Percentiles rank a stretch among this genome's conserved stretches.
phyloP scores from a whole-genome alignment of 2,888 invertebrate species.

The Campoplex capitator region DNA sequence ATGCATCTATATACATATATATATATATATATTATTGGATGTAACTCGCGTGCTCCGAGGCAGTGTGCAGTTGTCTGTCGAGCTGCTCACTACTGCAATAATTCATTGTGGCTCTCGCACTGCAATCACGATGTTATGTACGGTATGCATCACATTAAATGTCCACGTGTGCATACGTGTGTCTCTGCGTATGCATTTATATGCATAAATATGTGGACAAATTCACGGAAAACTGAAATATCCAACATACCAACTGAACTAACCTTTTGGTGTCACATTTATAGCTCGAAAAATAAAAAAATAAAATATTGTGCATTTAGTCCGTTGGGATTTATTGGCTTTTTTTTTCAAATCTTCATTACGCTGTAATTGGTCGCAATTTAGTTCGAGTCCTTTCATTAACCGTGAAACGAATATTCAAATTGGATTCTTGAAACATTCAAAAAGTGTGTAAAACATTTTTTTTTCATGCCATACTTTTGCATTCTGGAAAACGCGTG shows the following conservation, averaged over 20 bases:
- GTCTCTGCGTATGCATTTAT: not conserved
- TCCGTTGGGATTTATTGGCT: not conserved
- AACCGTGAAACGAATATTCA: not conserved
- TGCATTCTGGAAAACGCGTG: not conserved
- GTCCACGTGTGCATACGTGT: not conserved
- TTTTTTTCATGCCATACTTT: not conserved
- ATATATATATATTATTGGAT: constrained; percentile 14
- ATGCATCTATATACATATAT: constrained; percentile 7
- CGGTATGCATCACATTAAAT: constrained; percentile 22
- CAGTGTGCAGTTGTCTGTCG: constrained; percentile 58
- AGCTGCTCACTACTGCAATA: constrained; percentile 58
- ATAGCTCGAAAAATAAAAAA: too few relatives aligned
- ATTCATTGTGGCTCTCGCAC: constrained; percentile 58
- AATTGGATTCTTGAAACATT: not conserved
- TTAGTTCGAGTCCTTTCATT: not conserved
- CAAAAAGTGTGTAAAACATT: not conserved
- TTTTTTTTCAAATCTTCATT: not conserved
- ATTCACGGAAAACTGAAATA: not conserved
- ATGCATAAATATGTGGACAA: not conserved
- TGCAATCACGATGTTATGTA: constrained; percentile 34
- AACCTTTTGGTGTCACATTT: not conserved
- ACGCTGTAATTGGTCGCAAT: not conserved
- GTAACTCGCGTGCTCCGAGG: constrained; percentile 33
- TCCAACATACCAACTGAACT: not conserved
- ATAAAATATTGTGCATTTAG: not conserved